These are phyloP conservation scores for Agonopterix heracliana DNA, from an alignment of 2,888 invertebrate genomes.

Conservation along the genomic window DNA sequence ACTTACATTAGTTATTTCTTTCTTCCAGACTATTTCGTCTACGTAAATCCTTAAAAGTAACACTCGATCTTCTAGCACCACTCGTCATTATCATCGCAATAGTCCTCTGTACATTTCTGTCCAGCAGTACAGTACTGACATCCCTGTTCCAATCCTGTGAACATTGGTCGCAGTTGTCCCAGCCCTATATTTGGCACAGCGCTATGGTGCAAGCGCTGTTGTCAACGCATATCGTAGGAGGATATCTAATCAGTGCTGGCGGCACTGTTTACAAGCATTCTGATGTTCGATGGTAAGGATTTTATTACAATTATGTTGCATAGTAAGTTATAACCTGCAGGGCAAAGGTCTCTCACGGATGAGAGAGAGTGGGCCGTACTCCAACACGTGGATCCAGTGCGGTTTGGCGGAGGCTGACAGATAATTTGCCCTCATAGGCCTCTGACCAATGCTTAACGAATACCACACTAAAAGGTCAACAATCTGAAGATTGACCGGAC, in stretches of 20 bases:
- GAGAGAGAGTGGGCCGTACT: not conserved
- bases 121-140: conserved; percentile 40
- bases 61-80: conserved; percentile 52
- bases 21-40: conserved; percentile 67
- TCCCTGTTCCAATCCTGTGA: conserved; percentile 56
- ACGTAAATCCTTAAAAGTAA: conserved; percentile 64
- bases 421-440: too few relatives aligned
- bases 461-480: too few relatives aligned
- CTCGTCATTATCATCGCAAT: conserved; percentile 48
- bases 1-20: not conserved
- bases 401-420: too few relatives aligned
- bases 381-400: too few relatives aligned
- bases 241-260: conserved; percentile 79
- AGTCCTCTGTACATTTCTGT: conserved; percentile 52
- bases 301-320: conserved; percentile 2
- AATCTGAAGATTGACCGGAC: too few relatives aligned
- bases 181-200: conserved; percentile 77
- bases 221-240: conserved; percentile 79
- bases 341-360: too few relatives aligned
- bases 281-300: conserved; percentile 79
- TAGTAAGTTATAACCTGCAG: not conserved
- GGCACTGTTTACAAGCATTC: conserved; percentile 79
- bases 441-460: too few relatives aligned
- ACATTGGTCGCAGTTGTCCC: conserved; percentile 50
- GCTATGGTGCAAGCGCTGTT: conserved; percentile 79